Evolutionary conservation across 2,797 vertebrate species (phyloP).

Genomic region (Alosa sapidissima): DNA sequence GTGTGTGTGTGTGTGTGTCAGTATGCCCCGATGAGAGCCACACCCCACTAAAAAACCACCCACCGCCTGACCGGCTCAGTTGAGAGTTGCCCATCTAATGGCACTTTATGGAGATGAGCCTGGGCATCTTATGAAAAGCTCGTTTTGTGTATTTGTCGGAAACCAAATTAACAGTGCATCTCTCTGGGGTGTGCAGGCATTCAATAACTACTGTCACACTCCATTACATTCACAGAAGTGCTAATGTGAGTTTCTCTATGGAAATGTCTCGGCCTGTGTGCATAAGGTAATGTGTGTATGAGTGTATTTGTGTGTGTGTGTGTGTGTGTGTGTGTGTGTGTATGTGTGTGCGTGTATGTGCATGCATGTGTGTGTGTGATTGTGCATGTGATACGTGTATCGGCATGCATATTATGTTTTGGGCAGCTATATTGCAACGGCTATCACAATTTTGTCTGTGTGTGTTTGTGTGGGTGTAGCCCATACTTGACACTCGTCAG

Average conservation of each 20-base stretch:
- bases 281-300: too few species aligned
- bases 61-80: not conserved
- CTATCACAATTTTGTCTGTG: slow-evolving; percentile 14
- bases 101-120: slow-evolving; percentile 61
- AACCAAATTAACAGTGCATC: slow-evolving; percentile 65
- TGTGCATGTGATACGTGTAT: not conserved
- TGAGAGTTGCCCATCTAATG: slow-evolving; percentile 55
- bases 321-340: not conserved
- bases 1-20: not conserved
- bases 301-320: too few species aligned
- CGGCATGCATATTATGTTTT: not conserved
- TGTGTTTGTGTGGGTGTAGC: not conserved
- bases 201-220: slow-evolving; percentile 58
- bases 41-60: not conserved
- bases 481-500: too few species aligned
- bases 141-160: slow-evolving; percentile 66
- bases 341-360: not conserved
- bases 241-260: slow-evolving; percentile 3
- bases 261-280: not conserved
- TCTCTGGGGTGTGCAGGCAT: slow-evolving; percentile 55
- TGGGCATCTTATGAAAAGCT: slow-evolving; percentile 66
- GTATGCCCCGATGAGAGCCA: not conserved
- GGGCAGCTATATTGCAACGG: not conserved
- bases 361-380: not conserved
- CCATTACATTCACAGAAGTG: slow-evolving; percentile 28